Conservation (phyloP, 2,113 vertebrate species). For the Etheostoma cragini region DNA sequence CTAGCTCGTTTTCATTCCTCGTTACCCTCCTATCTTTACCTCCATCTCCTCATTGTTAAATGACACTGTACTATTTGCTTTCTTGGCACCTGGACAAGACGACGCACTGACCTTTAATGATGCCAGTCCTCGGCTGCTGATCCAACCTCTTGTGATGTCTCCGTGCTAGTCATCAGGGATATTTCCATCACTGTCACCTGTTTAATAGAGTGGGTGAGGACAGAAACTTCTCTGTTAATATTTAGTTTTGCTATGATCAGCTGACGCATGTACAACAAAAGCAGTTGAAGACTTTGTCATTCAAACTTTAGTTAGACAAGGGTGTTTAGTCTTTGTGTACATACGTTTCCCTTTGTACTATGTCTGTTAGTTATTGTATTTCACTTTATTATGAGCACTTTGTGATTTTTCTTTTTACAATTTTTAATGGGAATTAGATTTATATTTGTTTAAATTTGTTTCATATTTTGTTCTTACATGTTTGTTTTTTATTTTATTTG, state of each 20-base stretch:
- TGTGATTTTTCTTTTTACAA: too few relatives aligned
- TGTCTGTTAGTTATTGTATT: too few relatives aligned
- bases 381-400: too few relatives aligned
- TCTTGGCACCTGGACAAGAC: conserved; percentile 28
- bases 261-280: background rate
- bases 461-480: too few relatives aligned
- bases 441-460: too few relatives aligned
- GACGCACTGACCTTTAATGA: conserved; percentile 40
- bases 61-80: conserved; percentile 48
- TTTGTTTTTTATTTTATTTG: too few relatives aligned
- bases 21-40: conserved; percentile 46
- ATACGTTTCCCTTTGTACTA: too few relatives aligned
- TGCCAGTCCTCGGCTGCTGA: background rate
- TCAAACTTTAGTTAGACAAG: too few relatives aligned
- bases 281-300: too few relatives aligned
- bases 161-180: conserved; percentile 2
- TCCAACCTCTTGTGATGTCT: conserved; percentile 23
- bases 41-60: conserved; percentile 56
- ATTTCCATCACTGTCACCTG: conserved; percentile 27
- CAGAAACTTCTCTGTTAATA: background rate
- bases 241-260: background rate
- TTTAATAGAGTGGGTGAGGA: conserved; percentile 8
- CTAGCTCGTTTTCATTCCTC: conserved; percentile 52
- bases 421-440: too few relatives aligned
- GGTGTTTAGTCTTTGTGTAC: too few relatives aligned